phyloP scores from a whole-genome alignment of 1,140 invertebrate species.

The Neodiprion virginianus region DNA sequence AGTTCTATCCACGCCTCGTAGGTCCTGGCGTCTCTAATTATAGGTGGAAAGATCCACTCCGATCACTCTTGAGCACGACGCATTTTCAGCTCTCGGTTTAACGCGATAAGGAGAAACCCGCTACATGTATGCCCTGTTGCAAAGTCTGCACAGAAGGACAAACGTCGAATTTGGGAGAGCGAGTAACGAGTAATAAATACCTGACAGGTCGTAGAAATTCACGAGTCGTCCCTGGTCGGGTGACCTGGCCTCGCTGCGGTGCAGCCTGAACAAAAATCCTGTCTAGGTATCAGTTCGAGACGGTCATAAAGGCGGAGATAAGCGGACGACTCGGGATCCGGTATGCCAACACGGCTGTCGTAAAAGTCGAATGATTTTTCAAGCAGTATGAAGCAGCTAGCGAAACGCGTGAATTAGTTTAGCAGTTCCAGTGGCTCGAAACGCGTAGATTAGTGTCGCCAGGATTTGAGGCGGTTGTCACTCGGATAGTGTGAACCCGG shows the following conservation, averaged over 20 bases:
- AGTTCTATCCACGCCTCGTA: neutral
- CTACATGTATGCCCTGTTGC: neutral
- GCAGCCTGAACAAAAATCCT: too few relatives aligned
- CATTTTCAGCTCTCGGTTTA: neutral
- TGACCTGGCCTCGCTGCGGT: too few relatives aligned
- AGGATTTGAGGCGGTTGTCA: conserved; percentile 3
- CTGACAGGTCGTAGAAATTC: too few relatives aligned
- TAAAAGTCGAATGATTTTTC: neutral
- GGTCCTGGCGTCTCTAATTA: conserved; percentile 6
- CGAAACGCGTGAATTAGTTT: conserved; percentile 2
- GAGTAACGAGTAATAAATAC: too few relatives aligned
- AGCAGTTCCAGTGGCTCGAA: conserved; percentile 1
- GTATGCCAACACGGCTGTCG: too few relatives aligned
- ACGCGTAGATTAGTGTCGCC: neutral
- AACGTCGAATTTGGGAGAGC: too few relatives aligned
- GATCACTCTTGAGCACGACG: neutral
- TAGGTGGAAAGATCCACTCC: conserved; percentile 3
- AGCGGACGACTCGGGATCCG: too few relatives aligned
- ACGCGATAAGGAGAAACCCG: neutral
- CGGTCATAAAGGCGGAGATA: too few relatives aligned
- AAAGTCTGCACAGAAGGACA: neutral
- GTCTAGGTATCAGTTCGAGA: too few relatives aligned
- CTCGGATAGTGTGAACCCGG: neutral
- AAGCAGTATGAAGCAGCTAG: neutral
- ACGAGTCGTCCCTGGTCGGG: too few relatives aligned